A percentile compares a stretch with the other conserved stretches of the same genome.
Evolutionary conservation across 1,140 invertebrate species (phyloP).

Genomic region (Cotesia glomerata): DNA sequence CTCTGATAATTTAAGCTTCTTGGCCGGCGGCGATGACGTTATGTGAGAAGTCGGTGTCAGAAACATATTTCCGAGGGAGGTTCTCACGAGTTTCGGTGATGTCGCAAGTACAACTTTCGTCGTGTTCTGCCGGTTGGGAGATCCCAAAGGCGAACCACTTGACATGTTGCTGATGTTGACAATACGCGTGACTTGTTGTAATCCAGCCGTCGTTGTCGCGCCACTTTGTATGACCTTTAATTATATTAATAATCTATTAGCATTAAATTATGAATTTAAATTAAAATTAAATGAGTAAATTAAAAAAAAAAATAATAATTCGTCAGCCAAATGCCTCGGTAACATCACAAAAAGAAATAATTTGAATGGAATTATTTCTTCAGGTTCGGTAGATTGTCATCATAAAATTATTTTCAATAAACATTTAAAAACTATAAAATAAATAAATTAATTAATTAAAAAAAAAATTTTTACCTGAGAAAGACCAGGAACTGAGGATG

Average conservation of each 20-base stretch:
- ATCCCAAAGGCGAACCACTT: constrained; percentile 47
- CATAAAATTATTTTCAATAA: constrained; percentile 24
- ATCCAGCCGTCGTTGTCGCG: constrained; percentile 48
- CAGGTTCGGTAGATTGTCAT: constrained; percentile 45
- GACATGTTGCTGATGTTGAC: constrained; percentile 56
- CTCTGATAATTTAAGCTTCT: constrained; percentile 57
- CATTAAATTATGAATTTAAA: neutral
- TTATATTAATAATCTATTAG: constrained; percentile 2
- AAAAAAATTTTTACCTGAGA: constrained; percentile 49
- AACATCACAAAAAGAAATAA: constrained; percentile 37
- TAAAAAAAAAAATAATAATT: neutral
- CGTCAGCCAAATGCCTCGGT: constrained; percentile 48
- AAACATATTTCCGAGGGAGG: constrained; percentile 54
- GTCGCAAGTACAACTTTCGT: constrained; percentile 58
- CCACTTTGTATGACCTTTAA: constrained; percentile 55
- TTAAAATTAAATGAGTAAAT: neutral
- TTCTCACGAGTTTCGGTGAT: constrained; percentile 56
- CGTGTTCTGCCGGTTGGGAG: constrained; percentile 49
- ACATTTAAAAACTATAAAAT: neutral
- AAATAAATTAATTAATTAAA: neutral
- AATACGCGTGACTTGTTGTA: constrained; percentile 58
- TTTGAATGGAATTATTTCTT: constrained; percentile 45
- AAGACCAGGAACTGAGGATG: constrained; percentile 61
- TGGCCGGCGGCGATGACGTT: constrained; percentile 49
- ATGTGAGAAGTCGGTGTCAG: constrained; percentile 46